Evolutionary conservation across 2,888 invertebrate species (phyloP), one percentile per base, ranked within the genome.

Genomic region (Tromatobia lineatoria): DNA sequence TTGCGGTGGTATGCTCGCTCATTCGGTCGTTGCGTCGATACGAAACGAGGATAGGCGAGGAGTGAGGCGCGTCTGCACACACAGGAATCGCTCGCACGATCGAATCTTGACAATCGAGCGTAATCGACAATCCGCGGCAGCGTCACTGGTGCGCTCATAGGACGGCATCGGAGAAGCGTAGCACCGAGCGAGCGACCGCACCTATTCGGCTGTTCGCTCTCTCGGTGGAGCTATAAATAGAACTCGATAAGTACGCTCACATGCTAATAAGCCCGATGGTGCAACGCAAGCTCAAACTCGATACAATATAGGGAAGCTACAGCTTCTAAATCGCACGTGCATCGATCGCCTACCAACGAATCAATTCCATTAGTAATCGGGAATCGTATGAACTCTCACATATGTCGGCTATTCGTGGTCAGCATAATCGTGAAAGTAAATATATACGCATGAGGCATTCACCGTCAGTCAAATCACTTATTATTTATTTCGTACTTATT

Each of bases 191-290:
- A 67, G 52, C 71, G 45, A 80, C 76, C 83, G 75, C 80, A 77
- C 80, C 83, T 70, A 71, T 70, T 59, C 59, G 61, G 38, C 38
- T 38, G 10, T 50, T 74, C 73, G 80, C 64, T 79, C 59, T 57
- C 67, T 61, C 79, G 75, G 61, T 83, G 52, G 61, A 61, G 67
- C 77, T 83, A 80, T 77, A 83, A 83, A 83, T 83, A 80, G 80
- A 80, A 80, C 77, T 80, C 77, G 80, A 83, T 80, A 80, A 83
- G 77, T 83, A 69, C 74, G 59, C 59, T 80, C 83, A 71, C 83
- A 77, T 69, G 83, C 69, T 83, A 80, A 83, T 83, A 77, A 77
- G 76, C 77, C 29, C 67, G 77, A 64, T 38, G 64, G 52, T 13
- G 75, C 67, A 25, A 47, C 67, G 15, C 45, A 67, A 67, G 67